phyloP scores from a whole-genome alignment of 2,797 vertebrate genomes.

The Coluber constrictor region DNA sequence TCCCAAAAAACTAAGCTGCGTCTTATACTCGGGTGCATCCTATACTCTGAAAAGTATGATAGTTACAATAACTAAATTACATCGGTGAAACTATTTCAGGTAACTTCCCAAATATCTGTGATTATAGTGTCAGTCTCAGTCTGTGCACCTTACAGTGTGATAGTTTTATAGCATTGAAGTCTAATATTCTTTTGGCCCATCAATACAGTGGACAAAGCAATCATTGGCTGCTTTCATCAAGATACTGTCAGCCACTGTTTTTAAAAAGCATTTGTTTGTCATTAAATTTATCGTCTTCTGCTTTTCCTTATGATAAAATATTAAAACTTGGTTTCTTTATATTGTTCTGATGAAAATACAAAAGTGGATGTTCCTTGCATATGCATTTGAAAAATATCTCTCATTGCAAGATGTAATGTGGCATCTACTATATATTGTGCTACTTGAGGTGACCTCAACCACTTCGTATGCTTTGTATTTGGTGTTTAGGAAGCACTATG shows the following conservation, averaged over 20 bases:
- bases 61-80: neutral
- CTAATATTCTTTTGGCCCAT: constrained; percentile 3
- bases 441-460: neutral
- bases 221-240: constrained; percentile 3
- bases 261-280: neutral
- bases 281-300: neutral
- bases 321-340: constrained; percentile 6
- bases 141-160: neutral
- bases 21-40: no score
- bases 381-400: neutral
- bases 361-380: neutral
- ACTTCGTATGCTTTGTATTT: neutral
- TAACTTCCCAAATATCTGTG: neutral
- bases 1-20: no score
- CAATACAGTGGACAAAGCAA: neutral
- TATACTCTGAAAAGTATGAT: no score
- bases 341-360: neutral
- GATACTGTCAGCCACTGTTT: constrained; percentile 5
- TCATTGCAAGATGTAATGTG: neutral
- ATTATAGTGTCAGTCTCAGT: neutral
- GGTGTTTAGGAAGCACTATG: neutral
- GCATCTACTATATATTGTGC: neutral
- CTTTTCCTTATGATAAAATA: neutral
- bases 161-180: neutral
- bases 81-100: neutral